phyloP scores from a whole-genome alignment of 1,140 invertebrate species.

The Drosophila biarmipes region DNA sequence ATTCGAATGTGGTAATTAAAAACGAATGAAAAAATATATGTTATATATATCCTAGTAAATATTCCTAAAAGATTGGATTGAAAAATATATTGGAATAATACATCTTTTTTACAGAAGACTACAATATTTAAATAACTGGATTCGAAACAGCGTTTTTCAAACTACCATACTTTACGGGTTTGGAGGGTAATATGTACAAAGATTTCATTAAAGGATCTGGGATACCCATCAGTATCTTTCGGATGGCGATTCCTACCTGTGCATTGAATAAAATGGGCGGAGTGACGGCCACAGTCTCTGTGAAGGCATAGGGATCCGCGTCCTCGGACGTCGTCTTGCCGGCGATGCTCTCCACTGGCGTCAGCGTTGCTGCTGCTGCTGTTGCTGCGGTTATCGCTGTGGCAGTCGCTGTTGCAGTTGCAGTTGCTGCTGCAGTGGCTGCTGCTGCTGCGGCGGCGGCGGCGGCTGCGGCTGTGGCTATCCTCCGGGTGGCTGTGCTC shows the following conservation, averaged over 20 bases:
- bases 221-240: too few relatives aligned
- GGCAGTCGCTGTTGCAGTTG: conserved; percentile 8
- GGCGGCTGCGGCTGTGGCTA: conserved; percentile 37
- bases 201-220: too few relatives aligned
- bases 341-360: conserved; percentile 60
- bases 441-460: conserved; percentile 12
- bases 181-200: too few relatives aligned
- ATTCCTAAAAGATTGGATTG: too few relatives aligned
- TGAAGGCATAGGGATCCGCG: conserved; percentile 84
- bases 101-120: too few relatives aligned
- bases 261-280: conserved; percentile 84
- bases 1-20: too few relatives aligned
- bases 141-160: too few relatives aligned
- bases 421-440: conserved; percentile 35
- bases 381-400: conserved; percentile 20
- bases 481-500: conserved; percentile 54
- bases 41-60: too few relatives aligned
- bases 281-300: conserved; percentile 81
- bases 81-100: too few relatives aligned
- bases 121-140: too few relatives aligned
- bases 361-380: conserved; percentile 46
- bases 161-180: too few relatives aligned
- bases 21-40: too few relatives aligned
- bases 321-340: conserved; percentile 79
- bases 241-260: conserved; percentile 55